Conservation (phyloP, 2,888 invertebrate genomes). For the Drosophila borealis region DNA sequence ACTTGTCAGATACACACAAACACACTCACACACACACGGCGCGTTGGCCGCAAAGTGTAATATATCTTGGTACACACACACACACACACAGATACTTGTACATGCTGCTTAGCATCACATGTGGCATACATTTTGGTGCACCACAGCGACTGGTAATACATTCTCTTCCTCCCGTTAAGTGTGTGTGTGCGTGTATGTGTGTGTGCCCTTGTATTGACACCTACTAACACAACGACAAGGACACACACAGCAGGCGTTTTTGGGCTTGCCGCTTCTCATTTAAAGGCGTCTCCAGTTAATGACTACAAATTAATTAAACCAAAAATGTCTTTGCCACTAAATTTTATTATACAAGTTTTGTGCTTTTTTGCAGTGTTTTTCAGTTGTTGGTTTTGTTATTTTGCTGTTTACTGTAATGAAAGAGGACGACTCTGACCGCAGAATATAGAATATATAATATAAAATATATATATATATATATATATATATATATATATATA, state of each 20-base stretch:
- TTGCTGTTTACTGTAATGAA: not conserved
- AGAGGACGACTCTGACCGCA: too few relatives aligned
- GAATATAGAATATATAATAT: too few relatives aligned
- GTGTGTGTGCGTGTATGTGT: slow-evolving; percentile 8
- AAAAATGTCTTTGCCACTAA: slow-evolving; percentile 56
- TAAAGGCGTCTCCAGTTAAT: slow-evolving; percentile 59
- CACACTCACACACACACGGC: slow-evolving; percentile 9
- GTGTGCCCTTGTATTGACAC: slow-evolving; percentile 53
- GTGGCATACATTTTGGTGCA: slow-evolving; percentile 63
- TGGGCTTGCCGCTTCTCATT: slow-evolving; percentile 27
- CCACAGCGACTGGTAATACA: slow-evolving; percentile 52
- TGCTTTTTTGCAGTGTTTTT: slow-evolving; percentile 26
- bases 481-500: too few relatives aligned
- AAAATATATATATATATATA: too few relatives aligned
- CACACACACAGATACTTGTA: slow-evolving; percentile 12
- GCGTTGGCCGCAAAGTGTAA: slow-evolving; percentile 53
- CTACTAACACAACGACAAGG: slow-evolving; percentile 39
- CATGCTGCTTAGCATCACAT: slow-evolving; percentile 55
- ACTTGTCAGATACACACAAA: slow-evolving; percentile 46
- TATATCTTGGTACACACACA: slow-evolving; percentile 59
- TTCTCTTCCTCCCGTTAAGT: slow-evolving; percentile 6
- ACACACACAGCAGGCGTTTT: slow-evolving; percentile 31
- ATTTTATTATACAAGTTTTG: slow-evolving; percentile 58
- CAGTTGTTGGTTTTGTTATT: not conserved
- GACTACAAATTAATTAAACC: slow-evolving; percentile 77